Percentiles rank a stretch among this genome's conserved stretches.
Evolutionary conservation across 2,797 vertebrate genomes (phyloP).

Genomic region (Sebastes jordani): DNA sequence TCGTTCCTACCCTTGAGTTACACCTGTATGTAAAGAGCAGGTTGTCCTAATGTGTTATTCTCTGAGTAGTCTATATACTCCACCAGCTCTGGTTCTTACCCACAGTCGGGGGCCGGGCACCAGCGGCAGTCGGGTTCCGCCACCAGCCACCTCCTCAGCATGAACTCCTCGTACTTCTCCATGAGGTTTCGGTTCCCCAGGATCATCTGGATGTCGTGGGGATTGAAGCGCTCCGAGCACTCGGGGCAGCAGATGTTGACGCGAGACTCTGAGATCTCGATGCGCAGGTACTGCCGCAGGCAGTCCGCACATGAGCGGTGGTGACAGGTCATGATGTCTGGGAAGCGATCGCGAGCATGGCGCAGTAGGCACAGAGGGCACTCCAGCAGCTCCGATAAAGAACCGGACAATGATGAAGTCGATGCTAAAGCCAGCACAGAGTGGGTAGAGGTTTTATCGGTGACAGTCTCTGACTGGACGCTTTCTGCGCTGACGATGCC

Average conservation of each 20-base stretch:
- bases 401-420: slow-evolving; percentile 83
- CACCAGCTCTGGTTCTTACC: slow-evolving; percentile 81
- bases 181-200: slow-evolving; percentile 93
- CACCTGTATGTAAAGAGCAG: background rate
- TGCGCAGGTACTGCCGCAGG: slow-evolving; percentile 96
- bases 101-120: slow-evolving; percentile 98
- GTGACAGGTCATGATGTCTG: slow-evolving; percentile 98
- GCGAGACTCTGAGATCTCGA: slow-evolving; percentile 97
- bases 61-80: background rate
- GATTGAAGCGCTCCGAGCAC: slow-evolving; percentile 97
- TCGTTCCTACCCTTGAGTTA: background rate
- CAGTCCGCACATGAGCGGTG: slow-evolving; percentile 98
- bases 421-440: slow-evolving; percentile 71
- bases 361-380: slow-evolving; percentile 96
- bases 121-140: slow-evolving; percentile 97
- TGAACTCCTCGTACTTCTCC: slow-evolving; percentile 99
- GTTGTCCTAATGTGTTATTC: background rate
- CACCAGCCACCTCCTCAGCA: slow-evolving; percentile 96
- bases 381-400: slow-evolving; percentile 87
- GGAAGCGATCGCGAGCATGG: slow-evolving; percentile 93
- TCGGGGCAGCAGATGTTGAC: slow-evolving; percentile 99
- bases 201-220: slow-evolving; percentile 96
- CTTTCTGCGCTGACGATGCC: slow-evolving; percentile 89
- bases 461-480: slow-evolving; percentile 88
- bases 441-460: slow-evolving; percentile 86